phyloP scores from a whole-genome alignment of 2,888 invertebrate genomes.

The Epinotia bilunana region DNA sequence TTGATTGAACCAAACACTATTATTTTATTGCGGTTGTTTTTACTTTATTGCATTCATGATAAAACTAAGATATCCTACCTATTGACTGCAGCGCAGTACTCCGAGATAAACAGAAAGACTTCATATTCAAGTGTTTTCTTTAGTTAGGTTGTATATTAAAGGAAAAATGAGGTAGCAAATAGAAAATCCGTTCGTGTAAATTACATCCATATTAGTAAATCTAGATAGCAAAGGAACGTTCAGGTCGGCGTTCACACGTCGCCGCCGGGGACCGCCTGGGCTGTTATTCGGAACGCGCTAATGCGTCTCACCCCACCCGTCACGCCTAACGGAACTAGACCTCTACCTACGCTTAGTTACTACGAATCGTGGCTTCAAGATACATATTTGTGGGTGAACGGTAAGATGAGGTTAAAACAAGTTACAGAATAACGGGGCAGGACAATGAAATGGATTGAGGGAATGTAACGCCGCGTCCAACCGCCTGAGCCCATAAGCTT shows the following conservation, averaged over 20 bases:
- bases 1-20: neutral
- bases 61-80: neutral
- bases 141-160: neutral
- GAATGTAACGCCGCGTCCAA: conserved; percentile 20
- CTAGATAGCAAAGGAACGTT: conserved; percentile 20
- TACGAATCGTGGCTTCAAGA: too few species aligned
- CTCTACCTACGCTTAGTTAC: too few species aligned
- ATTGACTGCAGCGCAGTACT: too few species aligned
- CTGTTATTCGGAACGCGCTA: too few species aligned
- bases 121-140: too few species aligned
- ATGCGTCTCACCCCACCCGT: too few species aligned
- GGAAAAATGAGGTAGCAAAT: conserved; percentile 13
- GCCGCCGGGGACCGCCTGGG: neutral
- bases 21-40: neutral
- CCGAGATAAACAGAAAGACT: too few species aligned
- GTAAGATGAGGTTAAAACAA: too few species aligned
- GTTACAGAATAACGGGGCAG: neutral
- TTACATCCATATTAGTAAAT: conserved; percentile 27
- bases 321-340: too few species aligned
- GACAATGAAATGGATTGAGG: conserved; percentile 25
- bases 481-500: conserved; percentile 24
- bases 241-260: conserved; percentile 19
- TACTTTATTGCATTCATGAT: neutral
- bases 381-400: too few species aligned
- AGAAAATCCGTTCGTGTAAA: conserved; percentile 19